Conservation (phyloP, 2,888 invertebrate species). For the Tipula unca region DNA sequence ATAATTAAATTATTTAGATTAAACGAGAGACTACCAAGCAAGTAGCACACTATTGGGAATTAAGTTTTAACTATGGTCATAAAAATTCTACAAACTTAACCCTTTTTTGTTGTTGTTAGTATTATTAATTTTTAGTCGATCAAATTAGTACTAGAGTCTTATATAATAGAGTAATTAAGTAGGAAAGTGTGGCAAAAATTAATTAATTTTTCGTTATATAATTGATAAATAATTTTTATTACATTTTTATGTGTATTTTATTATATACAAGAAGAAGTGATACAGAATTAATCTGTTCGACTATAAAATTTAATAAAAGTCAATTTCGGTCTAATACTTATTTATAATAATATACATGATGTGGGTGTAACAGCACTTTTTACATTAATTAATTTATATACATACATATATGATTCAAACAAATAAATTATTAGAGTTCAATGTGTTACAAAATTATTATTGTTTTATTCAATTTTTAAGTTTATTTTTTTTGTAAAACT, state of each 20-base stretch:
- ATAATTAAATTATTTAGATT: background rate
- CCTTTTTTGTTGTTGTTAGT: background rate
- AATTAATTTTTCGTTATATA: background rate
- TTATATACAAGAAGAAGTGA: background rate
- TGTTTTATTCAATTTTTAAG: background rate
- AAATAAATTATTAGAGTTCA: background rate
- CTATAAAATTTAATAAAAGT: background rate
- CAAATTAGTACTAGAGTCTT: background rate
- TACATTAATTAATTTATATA: background rate
- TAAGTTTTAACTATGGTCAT: slow-evolving; percentile 14
- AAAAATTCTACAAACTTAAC: background rate
- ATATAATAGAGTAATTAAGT: background rate
- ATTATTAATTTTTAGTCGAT: background rate
- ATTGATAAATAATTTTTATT: slow-evolving; percentile 14
- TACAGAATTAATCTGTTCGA: background rate
- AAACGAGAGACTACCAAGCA: background rate
- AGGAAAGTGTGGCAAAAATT: background rate
- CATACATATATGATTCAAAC: background rate
- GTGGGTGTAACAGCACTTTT: background rate
- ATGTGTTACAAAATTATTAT: background rate
- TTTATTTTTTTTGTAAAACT: background rate
- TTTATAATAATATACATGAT: background rate
- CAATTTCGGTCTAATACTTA: background rate
- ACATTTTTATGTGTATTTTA: background rate
- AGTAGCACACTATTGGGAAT: background rate